Base-by-base conservation (phyloP, 35 echinoderm and acorn worm genomes). In the Eucidaris tribuloides region DNA sequence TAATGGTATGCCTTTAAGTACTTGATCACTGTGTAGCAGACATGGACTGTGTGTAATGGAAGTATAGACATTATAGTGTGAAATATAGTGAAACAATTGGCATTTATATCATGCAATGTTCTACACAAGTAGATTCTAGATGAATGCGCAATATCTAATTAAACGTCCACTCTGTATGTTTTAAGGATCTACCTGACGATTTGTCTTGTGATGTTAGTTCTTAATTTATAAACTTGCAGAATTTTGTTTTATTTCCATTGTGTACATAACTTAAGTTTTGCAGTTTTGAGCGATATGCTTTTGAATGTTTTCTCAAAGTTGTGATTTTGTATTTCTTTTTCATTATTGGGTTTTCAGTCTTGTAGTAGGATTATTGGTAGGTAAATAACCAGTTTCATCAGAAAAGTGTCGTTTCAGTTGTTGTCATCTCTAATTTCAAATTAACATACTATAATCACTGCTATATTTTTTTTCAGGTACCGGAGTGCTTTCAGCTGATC, bases 401-500 rank as follows among this genome's bases (percentile, higher is more conserved):
- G 9, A 11, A n/a, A 52, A 52, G n/a, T n/a, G 48, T 11, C 9
- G n/a, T 11, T 11, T 9, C n/a, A 52, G 9, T 52, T n/a, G 48
- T 11, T 11, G 48, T 52, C n/a, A 11, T 11, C 48, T 9, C n/a
- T 52, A n/a, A 11, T 11, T n/a, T 52, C n/a, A n/a, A 11, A 11
- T 52, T 11, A 52, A n/a, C 48, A 52, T 11, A 11, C n/a, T 52
- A 52, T 52, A 52, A 52, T 52, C n/a, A 11, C 9, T 52, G 48
- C 48, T 52, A 11, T 52, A 9, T 52, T 11, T 52, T 9, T 11
- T 5, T 44, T 76, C 44, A 96, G 94, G 94, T 4, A 79, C 71
- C 46, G 94, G 94, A 48, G 72, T 96, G 5, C 61, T 96, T 30
- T 96, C 94, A 41, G 84, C 94, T 7, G 89, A 96, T 76, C 94